A percentile compares a stretch with the other conserved stretches of the same genome.
These are phyloP conservation scores for Zaprionus ornatus DNA, from an alignment of 1,140 invertebrate species.

Conservation along the genomic window DNA sequence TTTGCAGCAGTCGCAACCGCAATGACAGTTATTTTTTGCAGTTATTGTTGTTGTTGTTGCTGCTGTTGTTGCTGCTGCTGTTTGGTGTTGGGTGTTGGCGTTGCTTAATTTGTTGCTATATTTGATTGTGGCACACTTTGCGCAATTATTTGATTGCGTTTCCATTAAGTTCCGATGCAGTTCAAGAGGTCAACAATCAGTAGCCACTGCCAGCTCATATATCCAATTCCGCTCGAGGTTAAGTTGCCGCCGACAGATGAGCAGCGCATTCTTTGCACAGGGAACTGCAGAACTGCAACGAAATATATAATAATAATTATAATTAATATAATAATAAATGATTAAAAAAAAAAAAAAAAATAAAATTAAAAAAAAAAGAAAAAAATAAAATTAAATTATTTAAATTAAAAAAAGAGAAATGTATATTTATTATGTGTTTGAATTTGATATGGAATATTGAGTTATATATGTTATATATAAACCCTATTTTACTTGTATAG, in stretches of 20 bases:
- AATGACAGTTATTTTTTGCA: conserved; percentile 46
- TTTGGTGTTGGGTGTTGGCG: conserved; percentile 44
- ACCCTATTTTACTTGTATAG: no score
- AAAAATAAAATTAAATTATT: no score
- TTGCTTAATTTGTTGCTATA: conserved; percentile 79
- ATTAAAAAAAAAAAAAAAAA: no score
- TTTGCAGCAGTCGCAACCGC: conserved; percentile 48
- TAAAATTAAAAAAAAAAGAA: no score
- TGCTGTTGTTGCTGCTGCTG: conserved; percentile 14
- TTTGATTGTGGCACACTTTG: conserved; percentile 82
- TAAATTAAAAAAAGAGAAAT: no score
- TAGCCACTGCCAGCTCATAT: conserved; percentile 61
- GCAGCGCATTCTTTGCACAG: no score
- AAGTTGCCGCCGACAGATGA: conserved; percentile 43
- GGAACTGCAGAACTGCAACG: no score
- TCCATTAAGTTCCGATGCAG: conserved; percentile 78
- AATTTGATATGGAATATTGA: no score
- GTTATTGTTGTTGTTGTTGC: not conserved
- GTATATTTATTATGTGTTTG: no score
- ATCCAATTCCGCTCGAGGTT: conserved; percentile 49
- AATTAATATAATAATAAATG: no score
- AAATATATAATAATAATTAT: no score
- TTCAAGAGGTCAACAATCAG: conserved; percentile 80
- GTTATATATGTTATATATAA: no score
- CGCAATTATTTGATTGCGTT: conserved; percentile 82